phyloP scores from a whole-genome alignment of 2,113 vertebrate species.

The Tetraodon nigroviridis region DNA sequence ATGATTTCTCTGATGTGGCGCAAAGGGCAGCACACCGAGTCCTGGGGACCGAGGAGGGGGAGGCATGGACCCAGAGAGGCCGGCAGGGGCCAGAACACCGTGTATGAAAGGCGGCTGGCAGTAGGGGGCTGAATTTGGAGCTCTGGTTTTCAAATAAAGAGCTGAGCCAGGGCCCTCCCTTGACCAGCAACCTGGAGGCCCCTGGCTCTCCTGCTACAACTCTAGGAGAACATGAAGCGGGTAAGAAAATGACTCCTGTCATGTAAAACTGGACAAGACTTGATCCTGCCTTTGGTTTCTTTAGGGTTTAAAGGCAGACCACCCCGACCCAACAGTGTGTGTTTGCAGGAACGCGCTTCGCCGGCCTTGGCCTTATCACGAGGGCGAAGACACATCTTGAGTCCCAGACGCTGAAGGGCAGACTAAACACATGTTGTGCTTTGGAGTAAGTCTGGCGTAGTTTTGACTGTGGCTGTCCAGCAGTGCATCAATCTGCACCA shows the following conservation, averaged over 20 bases:
- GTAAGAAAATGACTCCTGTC: slow-evolving; percentile 32
- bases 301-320: slow-evolving; percentile 39
- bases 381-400: slow-evolving; percentile 66
- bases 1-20: slow-evolving; percentile 38
- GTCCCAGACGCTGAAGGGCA: slow-evolving; percentile 56
- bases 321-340: slow-evolving; percentile 56
- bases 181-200: neutral
- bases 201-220: slow-evolving; percentile 46
- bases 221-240: slow-evolving; percentile 55
- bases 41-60: neutral
- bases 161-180: too few species aligned
- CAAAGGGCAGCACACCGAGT: neutral
- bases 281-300: neutral
- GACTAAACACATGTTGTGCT: slow-evolving; percentile 58
- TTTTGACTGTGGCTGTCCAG: too few species aligned
- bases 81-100: neutral
- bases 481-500: too few species aligned
- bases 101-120: neutral
- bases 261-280: neutral
- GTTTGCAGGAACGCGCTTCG: slow-evolving; percentile 59
- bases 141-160: too few species aligned
- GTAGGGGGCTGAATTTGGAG: slow-evolving; percentile 2
- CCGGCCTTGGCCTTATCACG: slow-evolving; percentile 74
- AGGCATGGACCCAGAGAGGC: neutral
- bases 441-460: neutral